Base-by-base conservation (phyloP, 2,113 vertebrate species). In the Phycodurus eques region DNA sequence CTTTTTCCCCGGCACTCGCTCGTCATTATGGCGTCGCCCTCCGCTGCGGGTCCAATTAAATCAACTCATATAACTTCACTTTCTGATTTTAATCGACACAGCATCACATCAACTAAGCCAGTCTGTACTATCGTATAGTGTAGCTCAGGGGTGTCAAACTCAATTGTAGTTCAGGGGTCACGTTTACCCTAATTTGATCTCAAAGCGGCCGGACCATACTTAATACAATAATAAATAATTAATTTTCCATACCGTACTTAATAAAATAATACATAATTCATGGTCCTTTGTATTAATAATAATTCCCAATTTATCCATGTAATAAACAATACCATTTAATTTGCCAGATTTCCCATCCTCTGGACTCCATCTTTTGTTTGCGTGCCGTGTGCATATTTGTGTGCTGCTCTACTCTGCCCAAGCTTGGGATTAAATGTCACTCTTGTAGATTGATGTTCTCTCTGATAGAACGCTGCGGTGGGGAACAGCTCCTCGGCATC, bases 401-500 rank as follows among this genome's bases (percentile, higher is more conserved):
- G 72, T 78, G 78, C 76, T 46, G 73, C 80, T 67, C 73, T 78
- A 79, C 80, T 27, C 74, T 88, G 87, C 72, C 81, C 85, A 85
- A 87, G 80, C 76, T 81, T 85, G 82, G 90, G 91, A 91, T 92
- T 92, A 92, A 92, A 92, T 84, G 91, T 92, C 92, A 93, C 78
- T 89, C 87, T 83, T 6, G 63, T 60, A 90, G 90, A 93, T 90
- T 89, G 91, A 92, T 92, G 90, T 89, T 88, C 86, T 80, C 83
- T 86, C 80, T 87, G 85, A 92, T 90, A 87, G 82, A 84, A 85
- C 65, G 73, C 71, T 78, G 84, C 83, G 71, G 79, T 72, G 33
- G 75, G 78, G 77, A 88, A 84, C 61, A 78, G 80, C 82, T 86
- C 83, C 74, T 66, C 77, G 19, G 78, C 75, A 69, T 70, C 71